Evolutionary conservation across 2,113 vertebrate species (phyloP).

Genomic region (Raphicerus campestris): DNA sequence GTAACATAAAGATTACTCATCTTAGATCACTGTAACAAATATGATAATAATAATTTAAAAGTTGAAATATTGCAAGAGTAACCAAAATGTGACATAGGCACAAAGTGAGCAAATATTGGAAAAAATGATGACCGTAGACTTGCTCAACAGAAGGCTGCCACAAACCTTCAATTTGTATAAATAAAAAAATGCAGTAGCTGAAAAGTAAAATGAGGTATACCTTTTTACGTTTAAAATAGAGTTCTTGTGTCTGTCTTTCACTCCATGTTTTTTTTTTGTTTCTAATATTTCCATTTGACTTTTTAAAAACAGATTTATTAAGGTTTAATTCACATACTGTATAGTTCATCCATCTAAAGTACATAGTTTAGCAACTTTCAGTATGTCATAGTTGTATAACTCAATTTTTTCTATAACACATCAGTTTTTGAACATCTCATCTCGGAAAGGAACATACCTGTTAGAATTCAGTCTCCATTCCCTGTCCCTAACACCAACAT

Average conservation of each 20-base stretch:
- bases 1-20: not conserved
- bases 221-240: not conserved
- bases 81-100: not conserved
- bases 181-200: not conserved
- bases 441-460: not conserved
- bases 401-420: not conserved
- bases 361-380: not conserved
- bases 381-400: not conserved
- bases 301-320: not conserved
- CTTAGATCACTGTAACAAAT: not conserved
- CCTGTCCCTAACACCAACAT: not conserved
- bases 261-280: not conserved
- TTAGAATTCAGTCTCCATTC: not conserved
- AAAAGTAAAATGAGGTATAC: not conserved
- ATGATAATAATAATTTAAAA: not conserved
- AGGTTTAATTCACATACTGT: not conserved
- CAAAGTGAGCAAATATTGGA: not conserved
- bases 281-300: not conserved
- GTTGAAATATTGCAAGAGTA: not conserved
- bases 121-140: not conserved
- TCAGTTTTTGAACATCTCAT: not conserved
- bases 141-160: not conserved
- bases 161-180: not conserved
- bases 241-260: not conserved
- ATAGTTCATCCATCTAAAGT: not conserved